Evolutionary conservation across 2,113 vertebrate species (phyloP), one percentile per base, ranked within the genome.

Genomic region (Caranx melampygus): DNA sequence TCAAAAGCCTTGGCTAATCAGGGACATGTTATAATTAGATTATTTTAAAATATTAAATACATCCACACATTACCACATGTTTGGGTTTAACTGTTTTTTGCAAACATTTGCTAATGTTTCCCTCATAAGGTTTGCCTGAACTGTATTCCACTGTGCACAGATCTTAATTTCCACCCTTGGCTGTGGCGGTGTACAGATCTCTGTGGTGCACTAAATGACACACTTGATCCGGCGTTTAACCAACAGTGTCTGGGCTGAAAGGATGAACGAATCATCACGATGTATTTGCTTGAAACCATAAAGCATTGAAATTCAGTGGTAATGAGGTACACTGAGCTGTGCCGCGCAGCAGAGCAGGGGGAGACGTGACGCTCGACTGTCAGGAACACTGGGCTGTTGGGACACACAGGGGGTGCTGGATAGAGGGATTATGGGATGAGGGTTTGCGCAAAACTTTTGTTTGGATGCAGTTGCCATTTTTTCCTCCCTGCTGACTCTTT

Each of bases 321-420:
- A 92, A 93, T 91, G 79, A 88, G 69, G 31, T 75, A 42, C 85
- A 87, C 55, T 67, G 84, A 81, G 85, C 54, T 78, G 66, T 51
- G 78, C 72, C 45, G 78, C 77, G 73, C 66, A 73, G 80, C 7
- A 21, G 78, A 79, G 78, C 75, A 79, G 65, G 6, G 59, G 61
- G 66, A 78, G 45, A 77, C 70, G 62, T 60, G 78, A 85, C 62
- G 81, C 72, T 80, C 61, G 45, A 64, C 67, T 79, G 70, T 89
- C 55, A 76, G 69, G 76, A 86, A 67, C 6, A 70, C 3, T 6
- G 72, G 66, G n/a, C 58, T 57, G 69, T 71, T 45, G 88, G 74
- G 76, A 80, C 55, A 33, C 47, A 10, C 26, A 12, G 59, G 34
- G 79, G 79, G 44, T 51, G 60, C 20, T 71, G 47, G 74, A 79